These are phyloP conservation scores for Acanthis flammea DNA, from an alignment of 2,797 vertebrate species.

Conservation along the genomic window DNA sequence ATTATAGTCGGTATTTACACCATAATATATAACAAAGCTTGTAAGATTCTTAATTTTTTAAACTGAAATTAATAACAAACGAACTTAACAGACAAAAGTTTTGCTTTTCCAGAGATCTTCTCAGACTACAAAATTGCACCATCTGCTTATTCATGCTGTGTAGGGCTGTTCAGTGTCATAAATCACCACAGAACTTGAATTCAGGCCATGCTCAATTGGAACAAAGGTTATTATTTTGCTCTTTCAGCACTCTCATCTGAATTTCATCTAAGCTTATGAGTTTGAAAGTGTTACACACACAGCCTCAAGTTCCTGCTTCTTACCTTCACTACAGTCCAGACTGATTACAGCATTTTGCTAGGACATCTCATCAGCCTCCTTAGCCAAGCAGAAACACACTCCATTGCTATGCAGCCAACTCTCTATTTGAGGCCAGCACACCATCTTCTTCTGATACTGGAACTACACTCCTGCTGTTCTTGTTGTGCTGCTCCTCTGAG, in stretches of 20 bases:
- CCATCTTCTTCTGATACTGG: background rate
- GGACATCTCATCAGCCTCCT: background rate
- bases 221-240: background rate
- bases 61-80: background rate
- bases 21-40: background rate
- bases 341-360: background rate
- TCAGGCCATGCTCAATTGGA: background rate
- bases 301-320: background rate
- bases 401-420: background rate
- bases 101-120: background rate
- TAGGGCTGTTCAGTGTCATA: background rate
- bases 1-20: background rate
- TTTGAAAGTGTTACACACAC: background rate
- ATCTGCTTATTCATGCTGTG: background rate
- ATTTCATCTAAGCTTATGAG: background rate
- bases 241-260: background rate
- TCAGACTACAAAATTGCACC: background rate
- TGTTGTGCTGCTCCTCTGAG: background rate
- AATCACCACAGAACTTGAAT: background rate
- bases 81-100: background rate
- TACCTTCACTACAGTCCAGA: background rate
- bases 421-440: background rate
- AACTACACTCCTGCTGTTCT: background rate
- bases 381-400: background rate
- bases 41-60: background rate